Percentiles rank a stretch among this genome's conserved stretches.
Conservation (phyloP, 2,888 invertebrate genomes). For the Abrostola tripartita region DNA sequence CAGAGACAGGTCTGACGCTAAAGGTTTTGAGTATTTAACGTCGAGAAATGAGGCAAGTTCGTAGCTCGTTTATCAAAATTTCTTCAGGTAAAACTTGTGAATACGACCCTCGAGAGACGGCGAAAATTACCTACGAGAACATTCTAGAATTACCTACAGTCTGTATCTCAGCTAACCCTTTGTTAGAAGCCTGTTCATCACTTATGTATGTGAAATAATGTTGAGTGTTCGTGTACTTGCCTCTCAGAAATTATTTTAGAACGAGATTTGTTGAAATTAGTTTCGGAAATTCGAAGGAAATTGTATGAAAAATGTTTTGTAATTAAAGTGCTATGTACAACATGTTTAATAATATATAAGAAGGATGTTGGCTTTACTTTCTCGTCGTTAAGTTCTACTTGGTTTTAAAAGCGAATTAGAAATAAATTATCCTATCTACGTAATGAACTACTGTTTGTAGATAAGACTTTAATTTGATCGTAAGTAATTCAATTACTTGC, state of each 20-base stretch:
- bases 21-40: slow-evolving; percentile 47
- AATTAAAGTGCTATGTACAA: neutral
- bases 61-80: slow-evolving; percentile 57
- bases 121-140: slow-evolving; percentile 17
- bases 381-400: no score
- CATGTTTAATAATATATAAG: neutral
- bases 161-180: slow-evolving; percentile 53
- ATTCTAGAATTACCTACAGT: slow-evolving; percentile 32
- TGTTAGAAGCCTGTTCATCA: slow-evolving; percentile 51
- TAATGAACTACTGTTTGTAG: slow-evolving; percentile 19
- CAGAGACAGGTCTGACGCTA: slow-evolving; percentile 42
- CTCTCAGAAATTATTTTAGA: slow-evolving; percentile 13
- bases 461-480: slow-evolving; percentile 17
- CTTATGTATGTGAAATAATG: slow-evolving; percentile 48
- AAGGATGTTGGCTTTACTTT: neutral
- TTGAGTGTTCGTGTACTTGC: slow-evolving; percentile 22
- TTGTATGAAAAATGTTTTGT: slow-evolving; percentile 23
- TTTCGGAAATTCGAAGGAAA: slow-evolving; percentile 16
- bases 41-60: slow-evolving; percentile 36
- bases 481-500: slow-evolving; percentile 28
- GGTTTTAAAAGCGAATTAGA: no score
- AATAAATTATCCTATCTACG: slow-evolving; percentile 17
- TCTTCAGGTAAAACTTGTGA: slow-evolving; percentile 47
- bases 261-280: slow-evolving; percentile 29
- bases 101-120: slow-evolving; percentile 27